Conservation (phyloP, 64 coral and sea anemone species). For the Dendronephthya gigantea region DNA sequence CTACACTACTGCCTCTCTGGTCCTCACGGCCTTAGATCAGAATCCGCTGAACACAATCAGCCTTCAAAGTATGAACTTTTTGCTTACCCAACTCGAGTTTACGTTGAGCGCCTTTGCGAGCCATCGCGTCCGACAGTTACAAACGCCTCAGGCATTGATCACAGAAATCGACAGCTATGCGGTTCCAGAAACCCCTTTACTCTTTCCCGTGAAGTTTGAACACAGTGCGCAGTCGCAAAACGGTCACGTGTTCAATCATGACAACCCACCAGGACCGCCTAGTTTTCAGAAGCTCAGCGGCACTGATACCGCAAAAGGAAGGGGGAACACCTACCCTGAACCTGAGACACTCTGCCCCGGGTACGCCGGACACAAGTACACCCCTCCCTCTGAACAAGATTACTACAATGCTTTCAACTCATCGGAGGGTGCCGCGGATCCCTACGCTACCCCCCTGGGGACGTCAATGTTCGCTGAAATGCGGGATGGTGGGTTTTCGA, state of each 20-base stretch:
- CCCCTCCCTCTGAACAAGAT: not conserved
- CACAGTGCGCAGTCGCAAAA: not conserved
- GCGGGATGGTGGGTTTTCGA: not conserved
- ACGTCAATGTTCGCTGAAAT: not conserved
- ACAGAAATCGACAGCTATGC: slow-evolving; percentile 62
- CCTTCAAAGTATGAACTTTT: slow-evolving; percentile 69
- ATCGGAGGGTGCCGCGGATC: not conserved
- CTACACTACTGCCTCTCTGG: slow-evolving; percentile 66
- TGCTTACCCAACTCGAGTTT: slow-evolving; percentile 70
- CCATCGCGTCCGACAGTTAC: slow-evolving; percentile 53
- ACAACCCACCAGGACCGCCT: not conserved
- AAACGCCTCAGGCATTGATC: slow-evolving; percentile 71
- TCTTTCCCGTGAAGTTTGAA: not conserved
- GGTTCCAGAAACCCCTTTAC: not conserved
- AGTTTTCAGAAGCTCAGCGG: not conserved
- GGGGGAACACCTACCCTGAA: not conserved
- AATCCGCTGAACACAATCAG: slow-evolving; percentile 63
- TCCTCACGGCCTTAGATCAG: slow-evolving; percentile 64
- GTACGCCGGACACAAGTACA: not conserved
- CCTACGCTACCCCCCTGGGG: not conserved
- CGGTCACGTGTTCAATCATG: not conserved
- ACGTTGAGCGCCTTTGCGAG: slow-evolving; percentile 42
- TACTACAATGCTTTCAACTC: not conserved
- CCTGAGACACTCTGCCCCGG: not conserved
- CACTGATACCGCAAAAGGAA: too few relatives aligned